These are phyloP conservation scores for Sphyrna mokarran DNA, from an alignment of 2,113 vertebrate genomes.

Conservation along the genomic window DNA sequence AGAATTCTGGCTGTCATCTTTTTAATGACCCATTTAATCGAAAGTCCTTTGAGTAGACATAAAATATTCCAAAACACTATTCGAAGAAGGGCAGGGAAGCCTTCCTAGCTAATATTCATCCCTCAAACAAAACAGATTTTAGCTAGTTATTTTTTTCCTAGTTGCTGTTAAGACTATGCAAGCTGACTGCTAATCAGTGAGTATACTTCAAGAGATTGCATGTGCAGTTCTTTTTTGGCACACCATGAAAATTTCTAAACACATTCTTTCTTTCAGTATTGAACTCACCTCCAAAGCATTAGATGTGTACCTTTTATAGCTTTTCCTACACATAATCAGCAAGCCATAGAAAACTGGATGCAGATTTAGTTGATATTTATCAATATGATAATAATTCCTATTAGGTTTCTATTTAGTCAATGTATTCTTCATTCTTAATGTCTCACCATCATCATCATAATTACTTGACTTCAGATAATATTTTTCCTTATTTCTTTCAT, in stretches of 20 bases:
- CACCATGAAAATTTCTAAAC: background rate
- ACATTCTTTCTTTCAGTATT: background rate
- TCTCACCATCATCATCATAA: background rate
- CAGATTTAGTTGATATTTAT: background rate
- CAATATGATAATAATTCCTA: background rate
- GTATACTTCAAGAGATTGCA: too few relatives aligned
- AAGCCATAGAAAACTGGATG: background rate
- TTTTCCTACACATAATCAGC: background rate
- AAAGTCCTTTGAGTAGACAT: background rate
- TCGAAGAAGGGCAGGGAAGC: background rate
- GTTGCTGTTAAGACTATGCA: background rate
- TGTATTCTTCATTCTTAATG: background rate
- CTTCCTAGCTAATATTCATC: background rate
- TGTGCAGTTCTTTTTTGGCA: background rate
- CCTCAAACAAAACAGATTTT: background rate
- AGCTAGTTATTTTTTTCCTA: background rate
- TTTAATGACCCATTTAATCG: background rate
- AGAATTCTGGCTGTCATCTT: background rate
- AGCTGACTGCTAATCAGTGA: background rate
- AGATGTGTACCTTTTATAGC: background rate
- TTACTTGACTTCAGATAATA: background rate
- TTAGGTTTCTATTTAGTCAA: background rate
- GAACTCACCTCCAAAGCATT: background rate
- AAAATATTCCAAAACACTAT: background rate
- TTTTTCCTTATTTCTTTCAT: background rate